phyloP scores from a whole-genome alignment of 1,140 invertebrate genomes.

The Lepidurus apus region DNA sequence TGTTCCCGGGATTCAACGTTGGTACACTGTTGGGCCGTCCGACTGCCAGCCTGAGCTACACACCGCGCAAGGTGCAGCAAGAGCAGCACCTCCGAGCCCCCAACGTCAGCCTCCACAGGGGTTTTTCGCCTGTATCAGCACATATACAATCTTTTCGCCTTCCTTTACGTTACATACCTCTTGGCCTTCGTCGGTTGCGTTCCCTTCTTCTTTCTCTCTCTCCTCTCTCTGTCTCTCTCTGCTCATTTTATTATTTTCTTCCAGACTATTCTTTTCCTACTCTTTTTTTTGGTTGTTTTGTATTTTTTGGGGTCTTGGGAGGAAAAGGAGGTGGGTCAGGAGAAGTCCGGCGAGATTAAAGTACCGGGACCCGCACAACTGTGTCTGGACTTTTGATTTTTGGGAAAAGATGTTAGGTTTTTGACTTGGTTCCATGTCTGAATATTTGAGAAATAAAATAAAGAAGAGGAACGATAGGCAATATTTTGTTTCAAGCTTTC shows the following conservation, averaged over 20 bases:
- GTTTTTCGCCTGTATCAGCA: background rate
- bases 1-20: constrained; percentile 3
- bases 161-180: constrained; percentile 25
- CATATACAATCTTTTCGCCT: constrained; percentile 29
- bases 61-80: constrained; percentile 16
- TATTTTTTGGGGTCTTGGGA: background rate
- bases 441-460: background rate
- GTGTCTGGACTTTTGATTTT: background rate
- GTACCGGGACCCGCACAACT: background rate
- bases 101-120: constrained; percentile 16
- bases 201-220: constrained; percentile 34
- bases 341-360: background rate
- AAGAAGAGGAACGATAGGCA: background rate
- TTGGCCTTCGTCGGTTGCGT: constrained; percentile 27
- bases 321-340: background rate
- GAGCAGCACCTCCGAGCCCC: background rate
- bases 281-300: background rate
- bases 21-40: constrained; percentile 12
- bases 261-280: constrained; percentile 24
- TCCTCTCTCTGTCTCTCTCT: background rate
- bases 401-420: background rate
- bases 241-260: constrained; percentile 25
- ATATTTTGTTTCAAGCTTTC: background rate
- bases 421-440: background rate
- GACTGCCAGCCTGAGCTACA: background rate